Evolutionary conservation across 2,888 invertebrate genomes (phyloP), one percentile per base, ranked within the genome.

Genomic region (Branchinecta sandiegonensis): DNA sequence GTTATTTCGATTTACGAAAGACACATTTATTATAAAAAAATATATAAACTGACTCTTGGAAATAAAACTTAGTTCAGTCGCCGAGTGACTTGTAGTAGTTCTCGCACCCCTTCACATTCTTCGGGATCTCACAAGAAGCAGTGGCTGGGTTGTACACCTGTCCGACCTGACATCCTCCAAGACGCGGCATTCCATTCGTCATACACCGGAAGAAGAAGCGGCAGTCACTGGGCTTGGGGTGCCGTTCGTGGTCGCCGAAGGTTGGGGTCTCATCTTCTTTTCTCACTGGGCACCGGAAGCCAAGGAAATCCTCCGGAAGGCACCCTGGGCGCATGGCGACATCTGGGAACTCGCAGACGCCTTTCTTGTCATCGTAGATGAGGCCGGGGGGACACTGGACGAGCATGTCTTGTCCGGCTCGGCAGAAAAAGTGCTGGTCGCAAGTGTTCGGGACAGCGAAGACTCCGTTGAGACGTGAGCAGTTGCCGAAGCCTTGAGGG

Each of bases 291-390:
- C 69, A 69, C 14, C 12, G 47, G 65, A 69, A 69, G 8, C 63
- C 48, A 8, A 69, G 67, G 23, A 69, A 65, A 47, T 69, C 69
- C 65, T 69, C 69, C 7, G 69, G 67, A 65, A 67, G 67, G 47
- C 69, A 69, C 1, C 69, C 69, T 4, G 67, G 67, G 48, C 69
- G 67, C 14, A 48, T 63, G 14, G 69, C 69, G 12, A 67, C 67
- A 50, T 69, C 69, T 14, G 69, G 69, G 50, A 68, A 69, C 48
- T 69, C 67, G 48, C 69, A 69, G 14, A 69, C 69, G 46, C 65
- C 69, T 11, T 46, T 48, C 48, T 69, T 69, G 5, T n/a, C 11
- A 50, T 69, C 69, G 47, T 65, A 69, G 46, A 69, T 50, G 2
- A 69, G 68, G 56, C 69, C 69, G 17, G 63, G 14, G 9, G 67